phyloP scores from a whole-genome alignment of 2,888 invertebrate species.

The Notocelia uddmanniana region DNA sequence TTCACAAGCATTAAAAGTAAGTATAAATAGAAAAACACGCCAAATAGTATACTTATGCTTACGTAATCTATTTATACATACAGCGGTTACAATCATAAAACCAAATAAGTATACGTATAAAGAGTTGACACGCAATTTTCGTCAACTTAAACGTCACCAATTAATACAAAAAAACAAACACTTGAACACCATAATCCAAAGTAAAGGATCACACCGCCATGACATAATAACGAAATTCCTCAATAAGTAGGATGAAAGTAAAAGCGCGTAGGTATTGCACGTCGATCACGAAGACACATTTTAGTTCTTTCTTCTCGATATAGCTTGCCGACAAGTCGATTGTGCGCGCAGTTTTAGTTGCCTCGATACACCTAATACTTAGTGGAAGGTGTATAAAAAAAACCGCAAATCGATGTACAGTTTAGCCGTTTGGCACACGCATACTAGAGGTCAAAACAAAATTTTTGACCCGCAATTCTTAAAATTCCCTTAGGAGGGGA shows the following conservation, averaged over 20 bases:
- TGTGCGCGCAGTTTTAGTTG: neutral
- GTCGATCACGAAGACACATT: constrained; percentile 41
- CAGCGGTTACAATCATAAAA: neutral
- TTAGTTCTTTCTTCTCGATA: constrained; percentile 31
- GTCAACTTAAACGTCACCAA: constrained; percentile 22
- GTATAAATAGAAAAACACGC: no score
- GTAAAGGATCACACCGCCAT: constrained; percentile 32
- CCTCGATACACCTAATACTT: constrained; percentile 7
- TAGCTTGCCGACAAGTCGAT: constrained; percentile 20
- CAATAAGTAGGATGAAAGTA: constrained; percentile 46
- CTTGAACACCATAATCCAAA: constrained; percentile 19
- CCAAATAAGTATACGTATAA: neutral
- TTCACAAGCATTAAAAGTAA: no score
- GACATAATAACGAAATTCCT: constrained; percentile 43
- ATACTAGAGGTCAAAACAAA: no score
- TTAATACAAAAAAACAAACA: constrained; percentile 24
- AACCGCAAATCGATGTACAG: no score
- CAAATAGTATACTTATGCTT: neutral
- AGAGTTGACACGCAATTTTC: neutral
- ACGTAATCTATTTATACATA: neutral
- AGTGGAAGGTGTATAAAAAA: no score
- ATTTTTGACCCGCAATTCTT: no score
- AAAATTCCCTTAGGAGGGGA: no score
- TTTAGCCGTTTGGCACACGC: no score
- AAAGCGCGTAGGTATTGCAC: constrained; percentile 34